These are phyloP conservation scores for Alca torda DNA, from an alignment of 2,797 vertebrate genomes.

Conservation along the genomic window DNA sequence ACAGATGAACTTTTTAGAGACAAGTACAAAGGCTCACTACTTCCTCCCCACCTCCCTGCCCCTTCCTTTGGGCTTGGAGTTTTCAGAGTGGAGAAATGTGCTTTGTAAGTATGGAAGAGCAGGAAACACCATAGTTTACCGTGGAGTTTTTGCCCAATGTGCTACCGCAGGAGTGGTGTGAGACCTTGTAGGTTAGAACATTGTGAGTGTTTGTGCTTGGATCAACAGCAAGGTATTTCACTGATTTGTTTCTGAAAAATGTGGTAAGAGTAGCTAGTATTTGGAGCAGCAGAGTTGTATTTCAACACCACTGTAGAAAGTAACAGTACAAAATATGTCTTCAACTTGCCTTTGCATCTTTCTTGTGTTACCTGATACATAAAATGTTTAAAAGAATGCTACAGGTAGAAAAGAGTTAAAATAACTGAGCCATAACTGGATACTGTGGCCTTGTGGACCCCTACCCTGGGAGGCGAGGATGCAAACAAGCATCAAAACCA, in stretches of 20 bases:
- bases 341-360: background rate
- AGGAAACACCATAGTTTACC: background rate
- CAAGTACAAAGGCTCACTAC: background rate
- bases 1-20: background rate
- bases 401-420: background rate
- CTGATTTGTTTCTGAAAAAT: background rate
- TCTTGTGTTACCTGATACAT: background rate
- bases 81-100: background rate
- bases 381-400: background rate
- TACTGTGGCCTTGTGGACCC: background rate
- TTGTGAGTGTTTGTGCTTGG: background rate
- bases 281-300: background rate
- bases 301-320: background rate
- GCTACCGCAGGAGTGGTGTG: background rate
- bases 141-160: background rate
- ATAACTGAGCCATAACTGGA: background rate
- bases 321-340: background rate
- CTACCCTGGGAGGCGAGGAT: background rate
- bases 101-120: background rate
- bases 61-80: background rate
- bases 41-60: no score
- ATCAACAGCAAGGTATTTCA: background rate
- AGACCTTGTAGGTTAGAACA: background rate
- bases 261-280: background rate
- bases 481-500: background rate